Percentiles rank a stretch among this genome's conserved stretches.
Conservation (phyloP, 2,113 vertebrate genomes). For the Pontoporia blainvillei region DNA sequence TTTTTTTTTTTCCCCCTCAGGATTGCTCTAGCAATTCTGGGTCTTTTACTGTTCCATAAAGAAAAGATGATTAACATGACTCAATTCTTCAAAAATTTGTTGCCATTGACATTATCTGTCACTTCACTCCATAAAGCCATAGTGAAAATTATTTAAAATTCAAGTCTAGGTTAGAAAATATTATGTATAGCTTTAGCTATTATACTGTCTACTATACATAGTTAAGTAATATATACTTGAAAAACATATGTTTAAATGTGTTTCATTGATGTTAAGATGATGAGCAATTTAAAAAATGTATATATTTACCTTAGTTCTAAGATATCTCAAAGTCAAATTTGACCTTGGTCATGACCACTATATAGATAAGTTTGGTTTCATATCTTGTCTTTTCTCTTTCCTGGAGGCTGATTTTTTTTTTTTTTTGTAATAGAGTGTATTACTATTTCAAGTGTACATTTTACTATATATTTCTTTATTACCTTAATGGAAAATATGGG, state of each 20-base stretch:
- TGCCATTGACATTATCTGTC: neutral
- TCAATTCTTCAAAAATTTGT: neutral
- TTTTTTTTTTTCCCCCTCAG: neutral
- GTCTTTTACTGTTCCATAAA: neutral
- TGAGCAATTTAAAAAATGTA: neutral
- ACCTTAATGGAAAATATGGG: neutral
- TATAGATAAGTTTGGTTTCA: neutral
- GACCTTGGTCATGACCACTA: neutral
- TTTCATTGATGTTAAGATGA: neutral
- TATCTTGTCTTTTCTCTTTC: neutral
- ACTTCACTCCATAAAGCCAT: neutral
- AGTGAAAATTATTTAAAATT: neutral
- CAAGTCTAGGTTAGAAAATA: neutral
- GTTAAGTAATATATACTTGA: neutral
- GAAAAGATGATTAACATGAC: neutral
- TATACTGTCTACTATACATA: neutral
- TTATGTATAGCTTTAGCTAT: neutral
- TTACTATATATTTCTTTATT: neutral
- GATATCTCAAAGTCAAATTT: neutral
- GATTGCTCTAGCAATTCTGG: neutral
- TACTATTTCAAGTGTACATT: neutral
- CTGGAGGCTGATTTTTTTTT: neutral
- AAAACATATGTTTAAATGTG: neutral
- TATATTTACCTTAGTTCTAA: neutral
- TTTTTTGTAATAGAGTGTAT: neutral